Conservation (phyloP, 1,140 invertebrate species). For the Solen grandis region DNA sequence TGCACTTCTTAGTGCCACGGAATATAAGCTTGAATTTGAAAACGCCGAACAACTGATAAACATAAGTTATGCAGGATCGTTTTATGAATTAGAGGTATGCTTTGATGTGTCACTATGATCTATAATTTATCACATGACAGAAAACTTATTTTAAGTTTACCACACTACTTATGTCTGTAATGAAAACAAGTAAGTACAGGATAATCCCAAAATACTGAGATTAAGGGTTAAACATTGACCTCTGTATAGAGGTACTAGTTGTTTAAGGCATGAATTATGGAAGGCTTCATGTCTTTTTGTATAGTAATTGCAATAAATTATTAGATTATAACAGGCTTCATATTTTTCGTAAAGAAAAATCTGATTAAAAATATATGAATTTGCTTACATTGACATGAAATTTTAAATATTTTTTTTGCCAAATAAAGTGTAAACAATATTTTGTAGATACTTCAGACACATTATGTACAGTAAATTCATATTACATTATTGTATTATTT, state of each 20-base stretch:
- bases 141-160: not conserved
- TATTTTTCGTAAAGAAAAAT: too few species aligned
- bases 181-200: not conserved
- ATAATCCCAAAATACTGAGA: not conserved
- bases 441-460: too few species aligned
- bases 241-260: not conserved
- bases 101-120: not conserved
- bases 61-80: conserved; percentile 68
- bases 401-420: too few species aligned
- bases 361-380: too few species aligned
- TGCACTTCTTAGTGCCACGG: conserved; percentile 55
- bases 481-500: too few species aligned
- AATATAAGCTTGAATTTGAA: conserved; percentile 64
- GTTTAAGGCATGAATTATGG: too few species aligned
- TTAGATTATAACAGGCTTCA: too few species aligned
- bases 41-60: conserved; percentile 68
- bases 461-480: too few species aligned
- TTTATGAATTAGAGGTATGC: conserved; percentile 73
- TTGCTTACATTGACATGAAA: too few species aligned
- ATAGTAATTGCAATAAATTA: too few species aligned
- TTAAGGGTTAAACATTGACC: not conserved
- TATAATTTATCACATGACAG: not conserved
- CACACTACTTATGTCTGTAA: not conserved
- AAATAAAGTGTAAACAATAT: too few species aligned
- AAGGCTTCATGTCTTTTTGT: too few species aligned